These are phyloP conservation scores for Sialia sialis DNA, from an alignment of 2,113 vertebrate genomes.

Conservation along the genomic window DNA sequence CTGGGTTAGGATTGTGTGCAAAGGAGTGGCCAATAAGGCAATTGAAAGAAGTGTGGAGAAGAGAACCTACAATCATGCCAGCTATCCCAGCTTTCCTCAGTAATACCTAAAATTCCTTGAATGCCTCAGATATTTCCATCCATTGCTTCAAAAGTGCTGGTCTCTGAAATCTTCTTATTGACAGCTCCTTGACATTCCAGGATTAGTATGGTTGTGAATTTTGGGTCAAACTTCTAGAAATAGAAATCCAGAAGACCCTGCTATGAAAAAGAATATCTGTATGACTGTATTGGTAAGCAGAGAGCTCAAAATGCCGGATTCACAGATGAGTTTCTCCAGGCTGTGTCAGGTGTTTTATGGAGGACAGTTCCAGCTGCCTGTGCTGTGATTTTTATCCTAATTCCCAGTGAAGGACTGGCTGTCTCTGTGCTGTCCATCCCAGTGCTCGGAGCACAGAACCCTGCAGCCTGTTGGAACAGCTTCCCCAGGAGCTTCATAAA, in stretches of 20 bases:
- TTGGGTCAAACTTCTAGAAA: neutral
- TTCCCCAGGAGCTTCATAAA: neutral
- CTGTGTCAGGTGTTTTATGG: neutral
- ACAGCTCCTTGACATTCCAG: neutral
- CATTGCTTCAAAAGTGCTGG: neutral
- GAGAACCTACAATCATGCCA: neutral
- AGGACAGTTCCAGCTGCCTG: neutral
- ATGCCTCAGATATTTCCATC: neutral
- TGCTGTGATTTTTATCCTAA: neutral
- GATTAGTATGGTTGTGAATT: neutral
- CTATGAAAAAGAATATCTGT: neutral
- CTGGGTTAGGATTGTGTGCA: neutral
- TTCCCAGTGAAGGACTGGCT: neutral
- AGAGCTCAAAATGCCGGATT: neutral
- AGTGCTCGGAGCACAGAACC: neutral
- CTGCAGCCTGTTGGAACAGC: neutral
- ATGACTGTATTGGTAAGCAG: neutral
- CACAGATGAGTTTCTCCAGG: neutral
- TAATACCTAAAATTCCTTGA: neutral
- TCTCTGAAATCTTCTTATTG: neutral
- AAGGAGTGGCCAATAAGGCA: neutral
- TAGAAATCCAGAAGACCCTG: neutral
- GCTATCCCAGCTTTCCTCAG: neutral
- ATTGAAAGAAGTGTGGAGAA: neutral
- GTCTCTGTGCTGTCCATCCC: neutral